Conservation (phyloP, 2,797 vertebrate genomes). For the Diplodus puntazzo region DNA sequence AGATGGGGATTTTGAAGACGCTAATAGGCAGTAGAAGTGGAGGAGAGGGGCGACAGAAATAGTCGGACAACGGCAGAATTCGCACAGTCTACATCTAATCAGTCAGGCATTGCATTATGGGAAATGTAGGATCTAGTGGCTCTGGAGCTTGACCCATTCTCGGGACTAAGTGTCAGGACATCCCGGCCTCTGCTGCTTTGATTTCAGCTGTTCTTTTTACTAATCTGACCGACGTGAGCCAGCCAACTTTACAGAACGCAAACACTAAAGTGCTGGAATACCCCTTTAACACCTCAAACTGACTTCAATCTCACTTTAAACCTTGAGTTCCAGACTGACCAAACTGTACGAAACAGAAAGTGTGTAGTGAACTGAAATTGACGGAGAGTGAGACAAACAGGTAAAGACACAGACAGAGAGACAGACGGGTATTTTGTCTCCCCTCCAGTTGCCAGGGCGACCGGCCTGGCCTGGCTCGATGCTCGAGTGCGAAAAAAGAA, state of each 20-base stretch:
- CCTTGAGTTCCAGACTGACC: neutral
- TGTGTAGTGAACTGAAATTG: neutral
- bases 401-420: constrained; percentile 37
- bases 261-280: neutral
- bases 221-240: no score
- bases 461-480: constrained; percentile 71
- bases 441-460: constrained; percentile 81
- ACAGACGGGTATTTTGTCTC: constrained; percentile 68
- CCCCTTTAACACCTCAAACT: neutral
- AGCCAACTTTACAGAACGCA: neutral
- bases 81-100: no score
- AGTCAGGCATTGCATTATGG: neutral
- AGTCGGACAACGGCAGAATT: no score
- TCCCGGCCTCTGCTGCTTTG: neutral
- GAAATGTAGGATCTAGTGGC: neutral
- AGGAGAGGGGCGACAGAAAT: no score
- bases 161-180: neutral
- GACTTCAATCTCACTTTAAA: neutral
- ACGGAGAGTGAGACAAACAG: constrained; percentile 30
- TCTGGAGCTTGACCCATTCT: neutral
- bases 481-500: constrained; percentile 57
- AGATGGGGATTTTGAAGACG: no score
- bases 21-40: no score
- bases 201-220: neutral
- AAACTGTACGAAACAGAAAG: neutral